Evolutionary conservation across 2,113 vertebrate genomes (phyloP).

Genomic region (Scatophagus argus): DNA sequence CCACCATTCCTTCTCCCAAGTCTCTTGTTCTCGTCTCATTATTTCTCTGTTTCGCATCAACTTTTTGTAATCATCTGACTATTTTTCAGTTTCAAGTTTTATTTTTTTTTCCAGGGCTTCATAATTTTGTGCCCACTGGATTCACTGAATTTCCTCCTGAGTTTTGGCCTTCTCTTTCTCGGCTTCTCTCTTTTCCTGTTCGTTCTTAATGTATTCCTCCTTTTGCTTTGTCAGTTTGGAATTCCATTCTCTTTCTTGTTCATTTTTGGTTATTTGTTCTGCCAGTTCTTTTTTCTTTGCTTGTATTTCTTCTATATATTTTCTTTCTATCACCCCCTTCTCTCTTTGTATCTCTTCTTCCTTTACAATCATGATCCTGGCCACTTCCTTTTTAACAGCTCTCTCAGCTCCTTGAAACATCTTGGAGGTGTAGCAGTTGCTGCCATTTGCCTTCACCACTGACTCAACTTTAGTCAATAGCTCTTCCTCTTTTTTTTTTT

Average conservation of each 20-base stretch:
- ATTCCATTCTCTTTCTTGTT: constrained; percentile 17
- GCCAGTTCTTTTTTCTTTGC: no score
- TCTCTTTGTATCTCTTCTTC: constrained; percentile 46
- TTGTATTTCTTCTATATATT: background rate
- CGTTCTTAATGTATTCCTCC: constrained; percentile 10
- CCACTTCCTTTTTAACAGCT: constrained; percentile 43
- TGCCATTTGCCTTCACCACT: constrained; percentile 49
- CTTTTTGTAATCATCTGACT: background rate
- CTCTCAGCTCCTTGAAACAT: constrained; percentile 55
- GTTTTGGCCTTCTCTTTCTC: constrained; percentile 7
- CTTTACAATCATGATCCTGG: constrained; percentile 48
- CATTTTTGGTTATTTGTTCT: no score
- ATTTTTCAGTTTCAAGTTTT: constrained; percentile 6
- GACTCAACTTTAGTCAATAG: constrained; percentile 30
- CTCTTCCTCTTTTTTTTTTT: no score
- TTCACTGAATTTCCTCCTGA: background rate
- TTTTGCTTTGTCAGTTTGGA: constrained; percentile 27
- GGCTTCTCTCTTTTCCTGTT: constrained; percentile 26
- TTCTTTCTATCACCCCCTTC: constrained; percentile 6
- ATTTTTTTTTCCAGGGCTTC: background rate
- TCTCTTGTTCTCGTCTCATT: background rate
- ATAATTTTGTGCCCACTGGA: constrained; percentile 14
- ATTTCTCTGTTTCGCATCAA: background rate
- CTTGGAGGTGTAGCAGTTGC: constrained; percentile 35
- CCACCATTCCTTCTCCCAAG: constrained; percentile 39